phyloP scores from a whole-genome alignment of 2,888 invertebrate species.

The Ceratothoa steindachneri region DNA sequence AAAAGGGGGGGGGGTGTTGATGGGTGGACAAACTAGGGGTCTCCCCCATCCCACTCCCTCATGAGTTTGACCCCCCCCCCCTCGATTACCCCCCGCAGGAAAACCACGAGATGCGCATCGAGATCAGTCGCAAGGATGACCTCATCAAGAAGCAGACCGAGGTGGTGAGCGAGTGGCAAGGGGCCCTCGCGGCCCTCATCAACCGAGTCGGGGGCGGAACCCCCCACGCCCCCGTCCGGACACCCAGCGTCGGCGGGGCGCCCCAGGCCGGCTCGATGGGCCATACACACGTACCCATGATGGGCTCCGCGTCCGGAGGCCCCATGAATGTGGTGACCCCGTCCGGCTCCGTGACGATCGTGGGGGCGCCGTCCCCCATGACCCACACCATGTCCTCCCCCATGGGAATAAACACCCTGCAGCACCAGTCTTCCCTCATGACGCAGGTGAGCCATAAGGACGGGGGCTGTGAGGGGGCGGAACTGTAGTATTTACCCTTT shows the following conservation, averaged over 20 bases:
- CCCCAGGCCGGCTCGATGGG: background rate
- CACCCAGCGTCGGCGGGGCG: conserved; percentile 12
- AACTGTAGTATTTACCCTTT: background rate
- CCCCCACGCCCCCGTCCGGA: conserved; percentile 58
- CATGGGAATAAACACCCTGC: background rate
- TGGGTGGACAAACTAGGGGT: no score
- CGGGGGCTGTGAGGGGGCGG: background rate
- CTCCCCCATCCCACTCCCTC: no score
- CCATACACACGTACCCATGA: background rate
- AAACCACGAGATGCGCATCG: conserved; percentile 75
- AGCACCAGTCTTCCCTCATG: background rate
- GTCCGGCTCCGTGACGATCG: conserved; percentile 12
- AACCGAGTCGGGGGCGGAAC: background rate
- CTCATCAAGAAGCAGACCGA: conserved; percentile 82
- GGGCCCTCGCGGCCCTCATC: conserved; percentile 62
- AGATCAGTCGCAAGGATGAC: conserved; percentile 83
- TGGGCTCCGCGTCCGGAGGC: conserved; percentile 1
- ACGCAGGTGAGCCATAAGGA: background rate
- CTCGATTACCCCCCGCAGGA: no score
- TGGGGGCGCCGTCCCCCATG: background rate
- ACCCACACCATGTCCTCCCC: background rate
- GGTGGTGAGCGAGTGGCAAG: conserved; percentile 86
- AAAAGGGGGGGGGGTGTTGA: no score
- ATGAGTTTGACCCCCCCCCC: no score
- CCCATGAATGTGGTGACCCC: conserved; percentile 20